A percentile compares a stretch with the other conserved stretches of the same genome.
Conservation (phyloP, 1,140 invertebrate genomes). For the Tyrophagus putrescentiae region DNA sequence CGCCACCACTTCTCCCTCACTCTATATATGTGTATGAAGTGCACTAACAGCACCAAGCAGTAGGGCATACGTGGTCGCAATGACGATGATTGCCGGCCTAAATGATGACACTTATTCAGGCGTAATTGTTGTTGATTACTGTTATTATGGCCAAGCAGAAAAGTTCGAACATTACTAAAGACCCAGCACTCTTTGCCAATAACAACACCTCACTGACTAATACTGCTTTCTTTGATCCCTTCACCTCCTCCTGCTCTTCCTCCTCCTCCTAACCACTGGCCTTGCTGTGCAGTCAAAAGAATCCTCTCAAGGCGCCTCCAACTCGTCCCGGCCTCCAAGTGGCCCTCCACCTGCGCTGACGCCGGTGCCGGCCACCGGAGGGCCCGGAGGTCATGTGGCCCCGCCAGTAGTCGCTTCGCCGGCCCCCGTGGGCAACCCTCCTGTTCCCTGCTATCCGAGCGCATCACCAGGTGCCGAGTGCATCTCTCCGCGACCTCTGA, state of each 20-base stretch:
- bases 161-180: no score
- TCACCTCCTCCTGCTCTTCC: background rate
- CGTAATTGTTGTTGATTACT: no score
- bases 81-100: no score
- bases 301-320: background rate
- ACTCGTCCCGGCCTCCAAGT: conserved; percentile 1
- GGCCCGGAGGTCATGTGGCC: no score
- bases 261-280: no score
- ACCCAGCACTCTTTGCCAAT: background rate
- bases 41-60: no score
- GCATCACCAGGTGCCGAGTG: conserved; percentile 6
- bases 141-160: no score
- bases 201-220: background rate
- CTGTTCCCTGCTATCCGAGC: background rate
- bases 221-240: background rate
- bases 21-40: no score
- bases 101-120: no score
- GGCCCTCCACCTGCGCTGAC: background rate
- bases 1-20: no score
- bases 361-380: background rate
- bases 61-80: no score
- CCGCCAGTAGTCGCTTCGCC: background rate
- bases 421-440: background rate
- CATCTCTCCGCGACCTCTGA: conserved; percentile 7
- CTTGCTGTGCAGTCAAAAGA: conserved; percentile 3